phyloP scores from a whole-genome alignment of 2,888 invertebrate genomes.

The Ennomos quercinarius region DNA sequence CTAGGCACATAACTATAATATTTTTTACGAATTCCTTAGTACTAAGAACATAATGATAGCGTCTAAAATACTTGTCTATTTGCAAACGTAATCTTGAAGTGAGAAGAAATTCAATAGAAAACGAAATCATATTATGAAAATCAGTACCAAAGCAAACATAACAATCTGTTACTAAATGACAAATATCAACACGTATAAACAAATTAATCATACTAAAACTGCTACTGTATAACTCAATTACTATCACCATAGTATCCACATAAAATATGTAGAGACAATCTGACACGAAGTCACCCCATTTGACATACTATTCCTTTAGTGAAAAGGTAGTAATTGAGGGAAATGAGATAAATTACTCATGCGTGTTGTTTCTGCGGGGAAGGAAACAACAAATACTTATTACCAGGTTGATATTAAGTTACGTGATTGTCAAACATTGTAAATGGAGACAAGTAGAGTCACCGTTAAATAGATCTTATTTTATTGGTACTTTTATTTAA shows the following conservation, averaged over 20 bases:
- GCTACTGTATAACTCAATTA: constrained; percentile 36
- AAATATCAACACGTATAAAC: constrained; percentile 29
- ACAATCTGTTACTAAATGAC: constrained; percentile 22
- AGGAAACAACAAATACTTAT: constrained; percentile 42
- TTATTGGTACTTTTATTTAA: too few species aligned
- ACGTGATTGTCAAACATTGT: too few species aligned
- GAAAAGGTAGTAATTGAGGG: constrained; percentile 77
- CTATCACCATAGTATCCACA: constrained; percentile 41
- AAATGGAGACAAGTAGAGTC: too few species aligned
- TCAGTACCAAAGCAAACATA: constrained; percentile 17
- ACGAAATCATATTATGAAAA: not conserved
- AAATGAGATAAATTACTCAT: constrained; percentile 79
- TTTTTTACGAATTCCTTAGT: too few species aligned
- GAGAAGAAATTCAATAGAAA: too few species aligned
- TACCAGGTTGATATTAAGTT: not conserved
- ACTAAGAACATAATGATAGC: too few species aligned
- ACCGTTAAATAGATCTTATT: too few species aligned
- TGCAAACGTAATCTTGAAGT: too few species aligned
- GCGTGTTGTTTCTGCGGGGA: constrained; percentile 60
- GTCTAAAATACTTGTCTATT: too few species aligned
- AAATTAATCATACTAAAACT: constrained; percentile 29
- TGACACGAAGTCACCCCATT: constrained; percentile 64
- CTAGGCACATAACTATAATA: too few species aligned
- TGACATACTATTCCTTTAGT: constrained; percentile 66
- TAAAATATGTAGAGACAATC: constrained; percentile 58